Evolutionary conservation across 2,113 vertebrate species (phyloP).

Genomic region (Camelus bactrianus): DNA sequence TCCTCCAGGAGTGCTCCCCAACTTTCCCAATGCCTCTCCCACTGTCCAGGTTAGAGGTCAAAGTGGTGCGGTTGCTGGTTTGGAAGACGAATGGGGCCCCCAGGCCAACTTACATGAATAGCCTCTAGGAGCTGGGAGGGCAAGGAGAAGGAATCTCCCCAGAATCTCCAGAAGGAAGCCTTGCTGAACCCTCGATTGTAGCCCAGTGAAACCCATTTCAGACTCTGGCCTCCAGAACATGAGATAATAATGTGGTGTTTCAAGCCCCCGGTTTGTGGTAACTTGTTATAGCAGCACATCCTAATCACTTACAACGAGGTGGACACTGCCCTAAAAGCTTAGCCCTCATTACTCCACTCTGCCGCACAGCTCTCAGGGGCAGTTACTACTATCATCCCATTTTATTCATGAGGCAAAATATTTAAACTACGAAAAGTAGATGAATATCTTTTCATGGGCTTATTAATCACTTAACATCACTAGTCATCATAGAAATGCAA

Average conservation of each 20-base stretch:
- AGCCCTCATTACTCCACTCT: neutral
- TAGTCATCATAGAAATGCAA: neutral
- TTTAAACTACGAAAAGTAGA: neutral
- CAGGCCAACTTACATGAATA: neutral
- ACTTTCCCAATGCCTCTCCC: neutral
- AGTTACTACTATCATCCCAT: too few species aligned
- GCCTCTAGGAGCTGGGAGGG: neutral
- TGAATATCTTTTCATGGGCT: neutral
- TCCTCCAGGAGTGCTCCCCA: neutral
- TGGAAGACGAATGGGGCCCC: neutral
- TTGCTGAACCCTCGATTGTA: neutral
- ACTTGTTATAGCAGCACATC: neutral
- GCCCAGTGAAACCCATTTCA: neutral
- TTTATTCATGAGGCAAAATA: neutral
- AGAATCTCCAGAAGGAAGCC: neutral
- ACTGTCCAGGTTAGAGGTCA: neutral
- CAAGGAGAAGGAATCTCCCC: neutral
- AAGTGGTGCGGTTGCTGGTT: neutral
- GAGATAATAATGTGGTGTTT: neutral
- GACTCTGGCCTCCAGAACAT: neutral
- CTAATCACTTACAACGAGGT: neutral
- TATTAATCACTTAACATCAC: too few species aligned
- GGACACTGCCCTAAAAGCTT: neutral
- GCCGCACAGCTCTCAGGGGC: neutral
- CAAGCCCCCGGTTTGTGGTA: fast-evolving